These are phyloP conservation scores for Sminthurides bifidus DNA, from an alignment of 1,140 invertebrate genomes.

Conservation along the genomic window DNA sequence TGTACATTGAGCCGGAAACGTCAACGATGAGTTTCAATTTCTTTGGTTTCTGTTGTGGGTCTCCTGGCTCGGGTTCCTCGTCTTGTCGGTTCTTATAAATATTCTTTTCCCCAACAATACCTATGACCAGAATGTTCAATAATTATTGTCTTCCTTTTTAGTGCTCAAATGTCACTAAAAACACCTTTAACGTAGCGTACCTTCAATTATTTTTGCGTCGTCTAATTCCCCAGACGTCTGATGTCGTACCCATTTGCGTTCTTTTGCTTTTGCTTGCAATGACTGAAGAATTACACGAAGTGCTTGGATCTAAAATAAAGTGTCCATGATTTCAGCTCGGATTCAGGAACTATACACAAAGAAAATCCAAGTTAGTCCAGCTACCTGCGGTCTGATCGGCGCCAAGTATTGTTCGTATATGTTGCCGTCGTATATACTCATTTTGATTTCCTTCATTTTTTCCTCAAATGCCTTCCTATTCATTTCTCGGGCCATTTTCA, in stretches of 20 bases:
- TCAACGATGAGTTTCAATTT: conserved; percentile 77
- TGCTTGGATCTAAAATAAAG: conserved; percentile 41
- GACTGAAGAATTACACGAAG: conserved; percentile 50
- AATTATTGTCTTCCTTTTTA: background rate
- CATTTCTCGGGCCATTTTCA: conserved; percentile 83
- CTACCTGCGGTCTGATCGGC: conserved; percentile 64
- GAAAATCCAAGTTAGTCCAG: conserved; percentile 10
- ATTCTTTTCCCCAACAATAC: conserved; percentile 76
- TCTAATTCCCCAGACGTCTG: conserved; percentile 91
- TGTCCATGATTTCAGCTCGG: background rate
- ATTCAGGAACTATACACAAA: background rate
- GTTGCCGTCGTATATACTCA: conserved; percentile 86
- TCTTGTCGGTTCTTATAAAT: conserved; percentile 76
- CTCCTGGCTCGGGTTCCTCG: conserved; percentile 69
- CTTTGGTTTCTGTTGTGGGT: conserved; percentile 77
- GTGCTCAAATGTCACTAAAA: background rate
- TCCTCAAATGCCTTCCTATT: conserved; percentile 78
- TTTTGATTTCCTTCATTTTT: conserved; percentile 77
- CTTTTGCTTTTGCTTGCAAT: conserved; percentile 81
- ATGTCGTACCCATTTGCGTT: conserved; percentile 82
- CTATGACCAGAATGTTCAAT: conserved; percentile 33
- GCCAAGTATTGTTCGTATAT: conserved; percentile 70
- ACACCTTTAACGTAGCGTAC: conserved; percentile 34
- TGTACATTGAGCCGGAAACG: conserved; percentile 93
- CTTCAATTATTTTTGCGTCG: conserved; percentile 91